Evolutionary conservation across 2,888 invertebrate genomes (phyloP).

Genomic region (Aphelenchoides bicaudatus): DNA sequence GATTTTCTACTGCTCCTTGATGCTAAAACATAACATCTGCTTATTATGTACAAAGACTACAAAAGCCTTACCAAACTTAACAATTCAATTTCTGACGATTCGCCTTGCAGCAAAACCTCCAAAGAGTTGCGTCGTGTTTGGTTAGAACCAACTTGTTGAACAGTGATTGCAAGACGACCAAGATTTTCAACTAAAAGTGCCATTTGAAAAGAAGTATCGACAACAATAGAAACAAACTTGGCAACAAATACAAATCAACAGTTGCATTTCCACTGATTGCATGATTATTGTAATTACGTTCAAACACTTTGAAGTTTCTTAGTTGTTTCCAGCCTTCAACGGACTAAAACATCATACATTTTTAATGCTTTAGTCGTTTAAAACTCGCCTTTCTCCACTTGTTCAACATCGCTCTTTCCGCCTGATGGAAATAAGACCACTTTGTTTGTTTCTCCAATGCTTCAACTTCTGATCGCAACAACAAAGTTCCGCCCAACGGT

Average conservation of each 20-base stretch:
- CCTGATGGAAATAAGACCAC: constrained; percentile 6
- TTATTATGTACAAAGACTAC: not conserved
- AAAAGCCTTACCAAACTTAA: not conserved
- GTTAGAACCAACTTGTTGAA: not conserved
- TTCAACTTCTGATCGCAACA: constrained; percentile 5
- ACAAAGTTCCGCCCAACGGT: constrained; percentile 7
- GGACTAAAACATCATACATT: not conserved
- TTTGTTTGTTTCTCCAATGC: constrained; percentile 2
- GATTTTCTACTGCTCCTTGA: not conserved
- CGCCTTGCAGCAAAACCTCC: not conserved
- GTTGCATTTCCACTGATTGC: not conserved
- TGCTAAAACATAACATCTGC: not conserved
- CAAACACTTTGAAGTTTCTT: not conserved
- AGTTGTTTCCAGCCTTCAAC: constrained; percentile 7
- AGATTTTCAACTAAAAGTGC: not conserved
- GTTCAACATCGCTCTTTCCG: not conserved
- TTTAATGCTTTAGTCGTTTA: too few species aligned
- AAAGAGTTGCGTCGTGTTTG: not conserved
- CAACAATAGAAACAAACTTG: not conserved
- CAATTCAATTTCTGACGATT: not conserved
- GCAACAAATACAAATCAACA: not conserved
- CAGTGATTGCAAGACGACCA: not conserved
- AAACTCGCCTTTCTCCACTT: too few species aligned
- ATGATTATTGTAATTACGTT: constrained; percentile 9
- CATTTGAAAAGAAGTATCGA: too few species aligned